phyloP scores from a whole-genome alignment of 1,140 invertebrate genomes.

The Heliconius himera region DNA sequence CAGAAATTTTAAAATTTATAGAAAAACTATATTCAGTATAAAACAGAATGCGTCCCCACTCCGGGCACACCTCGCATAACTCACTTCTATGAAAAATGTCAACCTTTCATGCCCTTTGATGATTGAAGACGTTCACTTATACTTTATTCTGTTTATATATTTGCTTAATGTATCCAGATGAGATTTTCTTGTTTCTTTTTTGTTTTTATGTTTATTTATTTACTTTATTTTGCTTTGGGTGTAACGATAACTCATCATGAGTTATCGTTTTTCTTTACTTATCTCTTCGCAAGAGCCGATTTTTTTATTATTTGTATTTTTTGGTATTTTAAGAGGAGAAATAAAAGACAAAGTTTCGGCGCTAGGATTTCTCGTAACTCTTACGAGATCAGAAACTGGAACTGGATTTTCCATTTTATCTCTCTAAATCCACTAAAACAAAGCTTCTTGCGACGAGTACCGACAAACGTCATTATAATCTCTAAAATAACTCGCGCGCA shows the following conservation, averaged over 20 bases:
- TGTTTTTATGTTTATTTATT: neutral
- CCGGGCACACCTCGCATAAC: neutral
- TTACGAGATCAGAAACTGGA: too few relatives aligned
- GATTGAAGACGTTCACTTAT: neutral
- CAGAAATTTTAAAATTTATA: too few relatives aligned
- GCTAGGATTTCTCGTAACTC: too few relatives aligned
- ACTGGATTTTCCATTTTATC: too few relatives aligned
- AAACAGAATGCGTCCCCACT: too few relatives aligned
- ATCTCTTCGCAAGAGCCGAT: neutral
- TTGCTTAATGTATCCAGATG: conserved; percentile 10
- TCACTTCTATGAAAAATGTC: conserved; percentile 10
- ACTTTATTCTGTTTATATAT: neutral
- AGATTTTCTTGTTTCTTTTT: neutral
- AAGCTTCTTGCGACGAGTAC: too few relatives aligned
- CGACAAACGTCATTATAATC: conserved; percentile 26
- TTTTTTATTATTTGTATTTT: neutral
- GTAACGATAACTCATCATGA: neutral
- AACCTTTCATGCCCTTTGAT: neutral
- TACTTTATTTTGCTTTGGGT: neutral
- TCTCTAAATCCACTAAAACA: too few relatives aligned
- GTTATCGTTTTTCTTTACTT: neutral
- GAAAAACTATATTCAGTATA: too few relatives aligned
- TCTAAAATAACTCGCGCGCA: conserved; percentile 31
- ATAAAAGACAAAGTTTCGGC: too few relatives aligned
- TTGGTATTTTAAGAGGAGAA: too few relatives aligned